Conservation (phyloP, 2,888 invertebrate genomes). For the Tuta absoluta region DNA sequence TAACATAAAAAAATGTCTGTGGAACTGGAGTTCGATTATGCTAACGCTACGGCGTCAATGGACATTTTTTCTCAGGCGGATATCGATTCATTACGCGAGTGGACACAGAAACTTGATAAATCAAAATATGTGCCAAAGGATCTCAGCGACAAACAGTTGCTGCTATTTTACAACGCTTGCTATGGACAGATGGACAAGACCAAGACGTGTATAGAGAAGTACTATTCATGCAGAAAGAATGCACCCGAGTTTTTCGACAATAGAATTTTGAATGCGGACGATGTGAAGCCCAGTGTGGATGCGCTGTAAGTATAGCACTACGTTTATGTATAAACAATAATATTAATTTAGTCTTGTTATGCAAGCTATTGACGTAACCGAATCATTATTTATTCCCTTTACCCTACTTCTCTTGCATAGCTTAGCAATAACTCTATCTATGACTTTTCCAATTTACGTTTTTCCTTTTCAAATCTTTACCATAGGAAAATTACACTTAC, state of each 20-base stretch:
- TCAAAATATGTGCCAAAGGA: slow-evolving; percentile 76
- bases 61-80: slow-evolving; percentile 76
- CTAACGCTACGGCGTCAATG: slow-evolving; percentile 65
- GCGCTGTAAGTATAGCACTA: slow-evolving; percentile 83
- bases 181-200: slow-evolving; percentile 81
- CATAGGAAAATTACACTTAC: no score
- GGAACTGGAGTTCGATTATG: slow-evolving; percentile 71
- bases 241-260: slow-evolving; percentile 84
- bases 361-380: slow-evolving; percentile 14
- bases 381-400: no score
- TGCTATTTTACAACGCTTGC: slow-evolving; percentile 85
- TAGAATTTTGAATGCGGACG: slow-evolving; percentile 77
- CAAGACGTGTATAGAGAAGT: slow-evolving; percentile 83
- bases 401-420: no score
- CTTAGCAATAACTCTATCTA: no score
- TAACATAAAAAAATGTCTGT: slow-evolving; percentile 59
- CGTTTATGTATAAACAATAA: not conserved
- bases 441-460: no score
- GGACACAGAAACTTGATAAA: slow-evolving; percentile 74
- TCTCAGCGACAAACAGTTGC: slow-evolving; percentile 82
- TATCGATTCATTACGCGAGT: slow-evolving; percentile 67
- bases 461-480: no score
- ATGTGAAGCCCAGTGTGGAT: slow-evolving; percentile 68
- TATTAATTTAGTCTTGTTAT: slow-evolving; percentile 1
- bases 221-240: slow-evolving; percentile 81